Base-by-base conservation (phyloP, 2,113 vertebrate genomes). In the Notarius quadriscutis region DNA sequence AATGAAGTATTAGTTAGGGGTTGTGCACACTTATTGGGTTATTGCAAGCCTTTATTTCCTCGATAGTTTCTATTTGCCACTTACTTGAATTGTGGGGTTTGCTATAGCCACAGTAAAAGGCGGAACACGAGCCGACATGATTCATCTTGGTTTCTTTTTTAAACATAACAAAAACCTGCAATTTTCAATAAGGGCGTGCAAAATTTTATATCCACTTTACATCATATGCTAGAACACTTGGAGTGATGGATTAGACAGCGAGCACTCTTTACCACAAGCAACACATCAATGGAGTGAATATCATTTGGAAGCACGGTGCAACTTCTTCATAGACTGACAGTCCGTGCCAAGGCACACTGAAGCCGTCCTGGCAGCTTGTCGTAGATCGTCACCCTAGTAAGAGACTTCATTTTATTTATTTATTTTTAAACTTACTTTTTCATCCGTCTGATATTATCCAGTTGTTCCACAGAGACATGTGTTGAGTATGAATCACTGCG, bases 401-500 rank as follows among this genome's bases (percentile, higher is more conserved):
- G 10, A 50, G 9, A 50, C 41, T 72, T 7, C 20, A 41, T 41
- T 41, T 41, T 41, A 41, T 41, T 41, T 41, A 41, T 41, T 14
- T 72, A 50, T 74, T 72, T 72, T 18, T 15, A 34, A 57, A 10
- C 15, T 41, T 27, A 27, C 1, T 69, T 15, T 41, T 17, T 72
- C 69, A 48, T 34, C 69, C 30, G 18, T 17, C 69, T 75, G 41
- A 41, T 75, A 50, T 75, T 22, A 75, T 75, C 18, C 72, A 75
- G 72, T 87, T 86, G 77, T 86, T 86, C 83, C 60, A 48, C 63
- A 72, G 62, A 34, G 51, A 62, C 17, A 51, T 55, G 30, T 62
- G 30, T 65, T 79, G 1, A 41, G 4, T 41, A 62, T 83, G n/a
- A 86, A 78, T 30, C 74, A 79, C 60, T 60, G 8, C 17, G n/a